Evolutionary conservation across 1,140 invertebrate species (phyloP).

Genomic region (Pachyrhynchus sulphureomaculatus): DNA sequence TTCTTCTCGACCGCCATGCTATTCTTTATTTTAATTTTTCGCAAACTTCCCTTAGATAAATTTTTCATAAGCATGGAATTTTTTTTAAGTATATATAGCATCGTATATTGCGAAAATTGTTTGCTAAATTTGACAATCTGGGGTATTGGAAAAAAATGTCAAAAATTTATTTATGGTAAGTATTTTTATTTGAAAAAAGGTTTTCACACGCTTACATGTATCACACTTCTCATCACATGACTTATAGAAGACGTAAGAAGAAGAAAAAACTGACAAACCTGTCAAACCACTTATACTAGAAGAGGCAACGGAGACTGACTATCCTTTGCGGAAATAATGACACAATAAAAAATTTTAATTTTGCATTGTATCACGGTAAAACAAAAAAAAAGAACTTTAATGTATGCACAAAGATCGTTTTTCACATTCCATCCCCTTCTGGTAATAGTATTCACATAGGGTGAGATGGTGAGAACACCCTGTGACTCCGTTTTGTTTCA

Average conservation of each 20-base stretch:
- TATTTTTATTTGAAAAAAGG: slow-evolving; percentile 26
- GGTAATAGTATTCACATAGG: slow-evolving; percentile 5
- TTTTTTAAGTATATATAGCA: background rate
- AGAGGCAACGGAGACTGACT: slow-evolving; percentile 3
- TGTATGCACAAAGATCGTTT: slow-evolving; percentile 31
- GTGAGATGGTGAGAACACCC: slow-evolving; percentile 31
- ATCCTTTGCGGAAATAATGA: slow-evolving; percentile 4
- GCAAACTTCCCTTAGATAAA: background rate
- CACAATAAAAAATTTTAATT: slow-evolving; percentile 39
- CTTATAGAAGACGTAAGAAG: background rate
- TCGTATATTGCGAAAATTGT: slow-evolving; percentile 3
- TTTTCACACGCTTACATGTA: slow-evolving; percentile 4
- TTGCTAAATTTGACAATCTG: slow-evolving; percentile 31
- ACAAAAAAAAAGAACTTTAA: slow-evolving; percentile 41
- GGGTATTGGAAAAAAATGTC: slow-evolving; percentile 44
- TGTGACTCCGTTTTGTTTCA: slow-evolving; percentile 6
- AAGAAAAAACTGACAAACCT: slow-evolving; percentile 10
- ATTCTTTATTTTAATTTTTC: background rate
- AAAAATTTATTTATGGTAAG: slow-evolving; percentile 33
- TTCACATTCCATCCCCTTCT: slow-evolving; percentile 34
- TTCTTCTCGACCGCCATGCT: too few relatives aligned
- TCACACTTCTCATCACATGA: background rate
- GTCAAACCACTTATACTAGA: slow-evolving; percentile 23
- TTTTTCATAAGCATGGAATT: background rate
- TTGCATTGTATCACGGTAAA: slow-evolving; percentile 30